These are phyloP conservation scores for Siniperca knerii DNA, from an alignment of 2,113 vertebrate species.

Conservation along the genomic window DNA sequence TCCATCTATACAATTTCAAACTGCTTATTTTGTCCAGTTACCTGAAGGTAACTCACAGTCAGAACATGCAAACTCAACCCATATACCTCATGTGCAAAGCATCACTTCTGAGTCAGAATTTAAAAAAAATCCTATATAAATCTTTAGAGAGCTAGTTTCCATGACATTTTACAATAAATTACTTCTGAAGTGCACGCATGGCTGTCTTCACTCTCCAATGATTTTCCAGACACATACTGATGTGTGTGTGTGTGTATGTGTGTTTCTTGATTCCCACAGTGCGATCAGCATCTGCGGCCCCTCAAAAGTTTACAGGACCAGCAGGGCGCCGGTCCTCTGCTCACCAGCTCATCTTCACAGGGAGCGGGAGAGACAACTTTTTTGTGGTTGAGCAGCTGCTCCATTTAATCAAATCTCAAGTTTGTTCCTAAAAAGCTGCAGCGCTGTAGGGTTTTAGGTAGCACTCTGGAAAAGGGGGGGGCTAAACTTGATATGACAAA, in stretches of 20 bases:
- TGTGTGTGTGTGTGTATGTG: constrained; percentile 2
- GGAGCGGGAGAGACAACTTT: constrained; percentile 57
- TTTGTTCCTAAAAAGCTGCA: constrained; percentile 61
- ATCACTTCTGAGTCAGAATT: background rate
- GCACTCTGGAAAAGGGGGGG: constrained; percentile 55
- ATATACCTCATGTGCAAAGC: background rate
- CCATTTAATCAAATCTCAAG: constrained; percentile 71
- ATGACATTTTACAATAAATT: background rate
- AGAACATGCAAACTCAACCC: background rate
- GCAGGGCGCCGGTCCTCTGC: constrained; percentile 32
- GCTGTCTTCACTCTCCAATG: background rate
- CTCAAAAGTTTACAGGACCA: constrained; percentile 48
- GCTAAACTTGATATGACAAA: constrained; percentile 66
- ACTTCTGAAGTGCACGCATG: background rate
- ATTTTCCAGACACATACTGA: background rate
- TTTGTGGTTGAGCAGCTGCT: constrained; percentile 67
- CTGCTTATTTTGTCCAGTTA: background rate
- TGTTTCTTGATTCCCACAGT: constrained; percentile 21
- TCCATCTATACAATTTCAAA: background rate
- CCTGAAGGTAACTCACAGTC: background rate
- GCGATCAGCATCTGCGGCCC: constrained; percentile 53
- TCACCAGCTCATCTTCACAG: constrained; percentile 58
- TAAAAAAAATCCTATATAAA: background rate
- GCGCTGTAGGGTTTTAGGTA: constrained; percentile 52
- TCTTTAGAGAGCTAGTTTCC: background rate